Evolutionary conservation across 2,888 invertebrate genomes (phyloP).

Genomic region (Caenorhabditis sinica): DNA sequence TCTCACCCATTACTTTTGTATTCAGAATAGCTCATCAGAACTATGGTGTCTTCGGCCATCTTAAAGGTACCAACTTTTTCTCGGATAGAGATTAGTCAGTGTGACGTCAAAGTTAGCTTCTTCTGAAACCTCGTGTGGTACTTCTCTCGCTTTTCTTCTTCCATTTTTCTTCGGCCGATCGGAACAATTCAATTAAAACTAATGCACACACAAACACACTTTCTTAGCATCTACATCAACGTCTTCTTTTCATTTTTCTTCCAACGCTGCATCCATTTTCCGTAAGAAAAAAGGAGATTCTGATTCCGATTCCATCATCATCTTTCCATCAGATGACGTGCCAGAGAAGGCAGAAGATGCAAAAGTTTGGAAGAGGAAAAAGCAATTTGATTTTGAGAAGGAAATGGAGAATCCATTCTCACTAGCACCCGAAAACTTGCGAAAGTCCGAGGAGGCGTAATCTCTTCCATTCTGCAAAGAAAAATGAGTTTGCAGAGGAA

Average conservation of each 20-base stretch:
- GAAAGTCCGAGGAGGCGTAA: constrained; percentile 11
- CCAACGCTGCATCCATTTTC: constrained; percentile 22
- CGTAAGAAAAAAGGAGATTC: constrained; percentile 16
- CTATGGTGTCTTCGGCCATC: background rate
- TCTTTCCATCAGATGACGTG: constrained; percentile 40
- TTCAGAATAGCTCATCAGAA: background rate
- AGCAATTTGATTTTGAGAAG: constrained; percentile 53
- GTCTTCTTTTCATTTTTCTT: constrained; percentile 17
- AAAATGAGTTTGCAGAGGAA: constrained; percentile 1
- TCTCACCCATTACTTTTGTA: background rate
- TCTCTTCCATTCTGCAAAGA: constrained; percentile 10
- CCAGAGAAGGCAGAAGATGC: constrained; percentile 10
- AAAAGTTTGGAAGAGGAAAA: constrained; percentile 45
- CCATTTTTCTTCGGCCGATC: constrained; percentile 45
- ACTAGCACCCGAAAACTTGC: constrained; percentile 9
- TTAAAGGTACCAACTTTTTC: constrained; percentile 12
- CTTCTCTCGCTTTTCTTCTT: background rate
- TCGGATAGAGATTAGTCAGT: constrained; percentile 3
- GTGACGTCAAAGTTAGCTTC: constrained; percentile 49
- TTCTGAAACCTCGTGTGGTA: constrained; percentile 38
- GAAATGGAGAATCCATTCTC: constrained; percentile 24
- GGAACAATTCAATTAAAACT: constrained; percentile 63
- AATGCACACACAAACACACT: constrained; percentile 43
- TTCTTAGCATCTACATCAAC: constrained; percentile 24
- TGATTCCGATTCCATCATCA: constrained; percentile 42